phyloP scores from a whole-genome alignment of 2,888 invertebrate genomes.

The Camptogramma bilineatum region DNA sequence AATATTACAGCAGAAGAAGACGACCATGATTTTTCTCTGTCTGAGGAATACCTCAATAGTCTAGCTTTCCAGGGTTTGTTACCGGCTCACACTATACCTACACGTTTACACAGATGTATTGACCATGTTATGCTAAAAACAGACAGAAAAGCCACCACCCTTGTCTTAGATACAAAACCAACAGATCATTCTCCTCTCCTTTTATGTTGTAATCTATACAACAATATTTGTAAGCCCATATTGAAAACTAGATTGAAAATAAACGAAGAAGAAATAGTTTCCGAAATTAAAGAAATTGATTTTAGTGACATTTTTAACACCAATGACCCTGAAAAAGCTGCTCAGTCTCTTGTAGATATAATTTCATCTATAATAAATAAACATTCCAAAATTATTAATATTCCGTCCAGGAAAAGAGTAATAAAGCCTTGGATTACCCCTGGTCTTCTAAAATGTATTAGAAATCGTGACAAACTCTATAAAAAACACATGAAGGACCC shows the following conservation, averaged over 20 bases:
- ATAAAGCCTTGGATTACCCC: slow-evolving; percentile 27
- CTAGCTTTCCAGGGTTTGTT: background rate
- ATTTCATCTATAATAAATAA: background rate
- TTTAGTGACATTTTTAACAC: background rate
- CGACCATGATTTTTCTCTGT: background rate
- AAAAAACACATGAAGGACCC: slow-evolving; percentile 9
- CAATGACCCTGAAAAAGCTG: background rate
- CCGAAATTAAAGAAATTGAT: background rate
- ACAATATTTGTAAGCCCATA: background rate
- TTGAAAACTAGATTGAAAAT: background rate
- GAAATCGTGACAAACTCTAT: slow-evolving; percentile 27
- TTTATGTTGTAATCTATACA: background rate
- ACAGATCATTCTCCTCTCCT: background rate
- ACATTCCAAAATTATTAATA: background rate
- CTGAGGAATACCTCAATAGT: background rate
- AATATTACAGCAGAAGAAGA: background rate
- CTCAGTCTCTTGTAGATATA: background rate
- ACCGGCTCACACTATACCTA: background rate
- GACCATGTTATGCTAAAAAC: slow-evolving; percentile 1
- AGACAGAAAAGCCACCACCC: background rate
- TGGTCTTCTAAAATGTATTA: slow-evolving; percentile 28
- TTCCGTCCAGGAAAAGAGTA: background rate
- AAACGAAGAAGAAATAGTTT: background rate
- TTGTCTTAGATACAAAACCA: background rate
- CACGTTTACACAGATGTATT: background rate